Conservation (phyloP, 2,888 invertebrate species). For the Patella pellucida region DNA sequence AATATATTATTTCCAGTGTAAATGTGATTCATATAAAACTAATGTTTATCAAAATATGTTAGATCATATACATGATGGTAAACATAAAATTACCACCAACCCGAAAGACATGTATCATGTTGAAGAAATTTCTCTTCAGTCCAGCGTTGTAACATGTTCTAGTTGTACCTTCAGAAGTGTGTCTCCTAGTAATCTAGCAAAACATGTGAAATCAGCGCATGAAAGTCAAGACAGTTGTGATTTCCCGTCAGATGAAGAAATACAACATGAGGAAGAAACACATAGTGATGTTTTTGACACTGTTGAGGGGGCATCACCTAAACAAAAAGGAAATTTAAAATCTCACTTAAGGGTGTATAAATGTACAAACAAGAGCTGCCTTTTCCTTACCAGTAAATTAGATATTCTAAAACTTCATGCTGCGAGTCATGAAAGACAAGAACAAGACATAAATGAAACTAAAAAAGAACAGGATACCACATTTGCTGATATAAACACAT, state of each 20-base stretch:
- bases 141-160: not conserved
- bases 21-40: not conserved
- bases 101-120: not conserved
- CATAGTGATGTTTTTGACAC: too few relatives aligned
- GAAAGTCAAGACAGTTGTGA: too few relatives aligned
- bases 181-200: not conserved
- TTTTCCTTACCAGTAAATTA: too few relatives aligned
- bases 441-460: too few relatives aligned
- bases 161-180: not conserved
- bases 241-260: too few relatives aligned
- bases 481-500: not conserved
- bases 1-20: not conserved
- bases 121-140: not conserved
- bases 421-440: too few relatives aligned
- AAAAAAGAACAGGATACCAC: not conserved
- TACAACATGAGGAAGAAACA: too few relatives aligned
- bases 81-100: not conserved
- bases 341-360: too few relatives aligned
- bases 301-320: too few relatives aligned
- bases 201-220: not conserved
- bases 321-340: too few relatives aligned
- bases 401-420: too few relatives aligned
- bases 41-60: slow-evolving; percentile 5
- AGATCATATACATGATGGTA: not conserved
- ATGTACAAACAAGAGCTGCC: too few relatives aligned